These are phyloP conservation scores for Eurystomus gularis DNA, from an alignment of 2,113 vertebrate species.

Conservation along the genomic window DNA sequence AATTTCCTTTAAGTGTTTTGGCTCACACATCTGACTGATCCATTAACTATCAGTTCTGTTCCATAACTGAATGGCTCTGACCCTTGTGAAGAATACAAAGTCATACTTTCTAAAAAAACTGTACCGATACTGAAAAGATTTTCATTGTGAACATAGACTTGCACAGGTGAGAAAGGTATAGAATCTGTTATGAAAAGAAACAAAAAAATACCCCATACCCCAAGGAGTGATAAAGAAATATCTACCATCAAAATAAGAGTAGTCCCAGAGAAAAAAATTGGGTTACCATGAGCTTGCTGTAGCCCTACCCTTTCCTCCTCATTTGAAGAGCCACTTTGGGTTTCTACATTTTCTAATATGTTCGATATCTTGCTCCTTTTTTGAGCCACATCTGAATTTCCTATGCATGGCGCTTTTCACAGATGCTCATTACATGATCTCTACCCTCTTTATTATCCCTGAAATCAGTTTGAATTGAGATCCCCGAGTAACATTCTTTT, in stretches of 20 bases:
- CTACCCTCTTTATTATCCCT: background rate
- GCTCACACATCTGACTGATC: background rate
- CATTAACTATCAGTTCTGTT: background rate
- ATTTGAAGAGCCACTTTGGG: background rate
- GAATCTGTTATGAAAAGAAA: background rate
- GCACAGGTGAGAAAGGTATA: background rate
- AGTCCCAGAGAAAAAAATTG: background rate
- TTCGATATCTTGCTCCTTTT: background rate
- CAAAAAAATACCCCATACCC: background rate
- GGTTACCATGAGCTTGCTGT: background rate
- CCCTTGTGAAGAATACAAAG: background rate
- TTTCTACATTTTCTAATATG: background rate
- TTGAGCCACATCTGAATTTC: background rate
- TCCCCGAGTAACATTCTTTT: background rate
- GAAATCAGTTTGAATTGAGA: background rate
- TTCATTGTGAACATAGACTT: background rate
- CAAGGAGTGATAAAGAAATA: background rate
- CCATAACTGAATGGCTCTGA: background rate
- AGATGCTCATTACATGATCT: background rate
- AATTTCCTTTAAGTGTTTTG: slow-evolving; percentile 10
- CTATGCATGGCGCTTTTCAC: background rate
- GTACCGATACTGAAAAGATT: background rate
- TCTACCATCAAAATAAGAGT: background rate
- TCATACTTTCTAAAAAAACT: background rate
- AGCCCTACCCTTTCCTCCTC: background rate